phyloP scores from a whole-genome alignment of 1,140 invertebrate species.

The Contarinia nasturtii region DNA sequence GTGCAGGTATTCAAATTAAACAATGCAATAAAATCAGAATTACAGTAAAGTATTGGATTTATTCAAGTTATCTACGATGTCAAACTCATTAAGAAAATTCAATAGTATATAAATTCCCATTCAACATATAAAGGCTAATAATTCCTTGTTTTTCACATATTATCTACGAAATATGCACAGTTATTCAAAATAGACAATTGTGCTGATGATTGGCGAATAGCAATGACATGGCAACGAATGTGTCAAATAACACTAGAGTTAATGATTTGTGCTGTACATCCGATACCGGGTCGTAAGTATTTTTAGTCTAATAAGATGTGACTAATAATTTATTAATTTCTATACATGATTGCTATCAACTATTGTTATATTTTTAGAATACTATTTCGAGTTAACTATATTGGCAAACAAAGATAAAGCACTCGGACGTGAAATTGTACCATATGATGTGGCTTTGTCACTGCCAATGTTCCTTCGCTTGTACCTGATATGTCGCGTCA shows the following conservation, averaged over 20 bases:
- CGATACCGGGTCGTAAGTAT: conserved; percentile 87
- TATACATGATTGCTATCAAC: too few relatives aligned
- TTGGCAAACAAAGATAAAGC: conserved; percentile 77
- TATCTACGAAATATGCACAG: conserved; percentile 29
- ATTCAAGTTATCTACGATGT: too few relatives aligned
- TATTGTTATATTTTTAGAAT: too few relatives aligned
- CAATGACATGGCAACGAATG: conserved; percentile 94
- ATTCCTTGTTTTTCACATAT: too few relatives aligned
- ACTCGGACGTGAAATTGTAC: conserved; percentile 63
- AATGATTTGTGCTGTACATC: conserved; percentile 88
- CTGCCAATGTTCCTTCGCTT: conserved; percentile 98
- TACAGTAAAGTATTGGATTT: not conserved
- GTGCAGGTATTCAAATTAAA: conserved; percentile 95
- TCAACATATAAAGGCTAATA: too few relatives aligned
- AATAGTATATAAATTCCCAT: too few relatives aligned
- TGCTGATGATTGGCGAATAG: conserved; percentile 99
- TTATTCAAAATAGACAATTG: conserved; percentile 99
- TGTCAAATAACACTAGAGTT: conserved; percentile 85
- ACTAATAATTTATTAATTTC: not conserved
- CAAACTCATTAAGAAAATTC: too few relatives aligned
- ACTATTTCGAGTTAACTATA: conserved; percentile 50
- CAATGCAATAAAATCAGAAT: too few relatives aligned
- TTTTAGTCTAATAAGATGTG: too few relatives aligned
- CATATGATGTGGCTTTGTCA: conserved; percentile 89
- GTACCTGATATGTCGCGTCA: conserved; percentile 97